Conservation (phyloP, 2,113 vertebrate genomes). For the Aspiorhynchus laticeps region DNA sequence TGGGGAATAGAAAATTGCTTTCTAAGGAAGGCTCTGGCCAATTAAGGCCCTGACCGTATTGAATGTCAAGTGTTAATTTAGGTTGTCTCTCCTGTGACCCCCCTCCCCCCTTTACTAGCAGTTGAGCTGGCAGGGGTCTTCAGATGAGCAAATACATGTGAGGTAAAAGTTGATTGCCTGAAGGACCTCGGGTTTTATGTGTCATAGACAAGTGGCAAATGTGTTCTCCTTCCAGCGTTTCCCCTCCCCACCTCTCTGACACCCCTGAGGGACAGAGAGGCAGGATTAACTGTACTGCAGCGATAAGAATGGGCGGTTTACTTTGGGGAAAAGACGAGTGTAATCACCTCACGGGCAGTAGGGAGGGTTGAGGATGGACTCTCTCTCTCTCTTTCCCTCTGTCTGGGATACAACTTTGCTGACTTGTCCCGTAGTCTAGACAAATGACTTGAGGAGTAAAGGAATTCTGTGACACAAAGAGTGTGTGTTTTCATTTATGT, state of each 20-base stretch:
- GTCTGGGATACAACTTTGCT: slow-evolving; percentile 3
- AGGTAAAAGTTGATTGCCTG: slow-evolving; percentile 99
- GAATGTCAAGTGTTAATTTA: slow-evolving; percentile 99
- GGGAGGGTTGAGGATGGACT: slow-evolving; percentile 27
- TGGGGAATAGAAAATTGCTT: slow-evolving; percentile 99
- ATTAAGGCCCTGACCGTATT: slow-evolving; percentile 99
- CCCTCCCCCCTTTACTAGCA: slow-evolving; percentile 64
- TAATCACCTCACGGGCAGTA: slow-evolving; percentile 54
- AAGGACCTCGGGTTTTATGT: slow-evolving; percentile 92
- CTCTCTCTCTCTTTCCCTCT: not conserved
- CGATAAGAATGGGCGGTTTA: slow-evolving; percentile 85
- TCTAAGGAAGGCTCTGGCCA: slow-evolving; percentile 99
- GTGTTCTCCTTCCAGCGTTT: slow-evolving; percentile 90
- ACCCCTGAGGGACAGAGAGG: slow-evolving; percentile 68
- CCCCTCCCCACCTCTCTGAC: slow-evolving; percentile 75
- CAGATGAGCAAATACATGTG: slow-evolving; percentile 99
- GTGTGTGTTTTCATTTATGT: not conserved
- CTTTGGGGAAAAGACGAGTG: slow-evolving; percentile 66
- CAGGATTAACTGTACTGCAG: slow-evolving; percentile 86
- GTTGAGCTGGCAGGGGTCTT: slow-evolving; percentile 78
- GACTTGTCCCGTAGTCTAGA: slow-evolving; percentile 13
- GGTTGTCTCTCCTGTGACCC: slow-evolving; percentile 71
- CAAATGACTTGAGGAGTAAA: not conserved
- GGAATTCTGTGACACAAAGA: not conserved
- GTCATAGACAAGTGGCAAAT: slow-evolving; percentile 98